Evolutionary conservation across 2,113 vertebrate genomes (phyloP).

Genomic region (Stigmatopora argus): DNA sequence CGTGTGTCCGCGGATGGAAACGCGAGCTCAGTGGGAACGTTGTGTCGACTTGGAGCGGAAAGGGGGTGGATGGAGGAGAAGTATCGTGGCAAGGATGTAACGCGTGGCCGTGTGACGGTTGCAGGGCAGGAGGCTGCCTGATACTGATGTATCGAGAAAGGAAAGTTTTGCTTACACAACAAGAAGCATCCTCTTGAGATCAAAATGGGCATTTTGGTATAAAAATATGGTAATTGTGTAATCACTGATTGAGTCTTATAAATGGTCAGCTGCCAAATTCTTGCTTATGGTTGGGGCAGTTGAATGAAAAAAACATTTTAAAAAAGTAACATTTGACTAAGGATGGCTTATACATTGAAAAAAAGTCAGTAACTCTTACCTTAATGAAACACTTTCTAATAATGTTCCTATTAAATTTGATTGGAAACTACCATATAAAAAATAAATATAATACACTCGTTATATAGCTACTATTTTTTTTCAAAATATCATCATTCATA

Average conservation of each 20-base stretch:
- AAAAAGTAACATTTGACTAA: too few species aligned
- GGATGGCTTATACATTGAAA: too few species aligned
- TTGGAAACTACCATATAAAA: too few species aligned
- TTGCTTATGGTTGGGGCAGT: too few species aligned
- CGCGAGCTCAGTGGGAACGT: constrained; percentile 43
- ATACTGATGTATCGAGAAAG: constrained; percentile 50
- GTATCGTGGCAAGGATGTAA: constrained; percentile 64
- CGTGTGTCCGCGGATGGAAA: constrained; percentile 29
- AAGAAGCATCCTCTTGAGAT: constrained; percentile 29
- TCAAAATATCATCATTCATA: too few species aligned
- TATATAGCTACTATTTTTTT: too few species aligned
- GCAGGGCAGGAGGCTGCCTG: constrained; percentile 50
- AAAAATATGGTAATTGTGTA: not conserved
- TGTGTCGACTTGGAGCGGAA: constrained; percentile 55
- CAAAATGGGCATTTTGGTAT: constrained; percentile 8
- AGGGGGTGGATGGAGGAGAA: constrained; percentile 56
- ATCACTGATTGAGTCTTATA: not conserved
- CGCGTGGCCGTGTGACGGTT: constrained; percentile 59
- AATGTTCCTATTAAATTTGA: too few species aligned
- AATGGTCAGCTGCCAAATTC: too few species aligned
- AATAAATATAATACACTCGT: too few species aligned
- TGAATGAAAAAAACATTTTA: too few species aligned
- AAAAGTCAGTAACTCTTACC: too few species aligned
- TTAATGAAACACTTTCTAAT: too few species aligned
- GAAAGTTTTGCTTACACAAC: constrained; percentile 34